These are phyloP conservation scores for Leptopilina syphax DNA, from an alignment of 2,888 invertebrate species.

Conservation along the genomic window DNA sequence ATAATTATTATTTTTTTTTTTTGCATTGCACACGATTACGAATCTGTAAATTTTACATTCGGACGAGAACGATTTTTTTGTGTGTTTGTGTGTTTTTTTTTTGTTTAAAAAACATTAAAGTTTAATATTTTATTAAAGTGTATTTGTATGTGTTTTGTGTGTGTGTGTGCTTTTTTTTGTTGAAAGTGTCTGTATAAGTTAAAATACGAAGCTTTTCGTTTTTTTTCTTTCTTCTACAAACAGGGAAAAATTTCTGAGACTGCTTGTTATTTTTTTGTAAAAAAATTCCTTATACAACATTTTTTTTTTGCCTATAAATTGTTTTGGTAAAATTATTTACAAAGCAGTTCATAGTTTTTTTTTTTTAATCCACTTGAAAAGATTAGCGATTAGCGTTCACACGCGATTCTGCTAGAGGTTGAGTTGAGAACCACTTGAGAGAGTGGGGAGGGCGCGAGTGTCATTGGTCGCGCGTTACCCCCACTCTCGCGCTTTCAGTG, in stretches of 20 bases:
- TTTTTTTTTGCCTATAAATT: background rate
- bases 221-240: background rate
- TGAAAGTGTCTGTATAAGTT: background rate
- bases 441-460: too few species aligned
- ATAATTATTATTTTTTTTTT: background rate
- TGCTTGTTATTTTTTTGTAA: background rate
- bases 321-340: background rate
- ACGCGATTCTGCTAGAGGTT: background rate
- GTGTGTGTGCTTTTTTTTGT: background rate
- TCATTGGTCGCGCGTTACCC: too few species aligned
- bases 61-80: conserved; percentile 35
- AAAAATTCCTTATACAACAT: background rate
- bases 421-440: too few species aligned
- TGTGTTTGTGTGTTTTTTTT: background rate
- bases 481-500: too few species aligned
- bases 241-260: conserved; percentile 10
- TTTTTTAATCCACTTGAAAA: conserved; percentile 1
- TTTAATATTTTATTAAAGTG: conserved; percentile 15
- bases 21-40: background rate
- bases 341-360: conserved; percentile 3
- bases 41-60: conserved; percentile 22
- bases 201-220: conserved; percentile 29
- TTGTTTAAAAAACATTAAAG: conserved; percentile 31
- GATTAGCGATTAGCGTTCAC: background rate
- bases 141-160: conserved; percentile 1